A percentile compares a stretch with the other conserved stretches of the same genome.
phyloP scores from a whole-genome alignment of 2,797 vertebrate genomes.

The Macrochelys suwanniensis region DNA sequence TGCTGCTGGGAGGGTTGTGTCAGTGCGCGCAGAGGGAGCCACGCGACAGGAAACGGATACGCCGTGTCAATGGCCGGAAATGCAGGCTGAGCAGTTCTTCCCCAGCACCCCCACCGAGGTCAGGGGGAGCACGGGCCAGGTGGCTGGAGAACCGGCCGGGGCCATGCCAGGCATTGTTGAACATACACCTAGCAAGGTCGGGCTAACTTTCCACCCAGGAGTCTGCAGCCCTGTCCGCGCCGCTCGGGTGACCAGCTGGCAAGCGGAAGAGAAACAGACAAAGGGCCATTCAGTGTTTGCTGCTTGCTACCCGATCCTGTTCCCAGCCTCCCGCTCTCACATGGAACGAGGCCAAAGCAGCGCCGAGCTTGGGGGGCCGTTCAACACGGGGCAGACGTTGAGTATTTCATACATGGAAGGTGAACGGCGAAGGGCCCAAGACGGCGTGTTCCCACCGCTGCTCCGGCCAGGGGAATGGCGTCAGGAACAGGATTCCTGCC shows the following conservation, averaged over 20 bases:
- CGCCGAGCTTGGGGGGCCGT: background rate
- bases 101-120: too few species aligned
- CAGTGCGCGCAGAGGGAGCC: too few species aligned
- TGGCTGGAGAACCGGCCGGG: background rate
- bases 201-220: background rate
- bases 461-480: background rate
- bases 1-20: too few species aligned
- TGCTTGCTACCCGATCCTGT: background rate
- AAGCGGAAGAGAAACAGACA: slow-evolving; percentile 31
- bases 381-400: background rate
- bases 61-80: too few species aligned
- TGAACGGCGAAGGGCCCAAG: fast-evolving
- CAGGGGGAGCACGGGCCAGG: too few species aligned
- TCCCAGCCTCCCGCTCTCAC: background rate
- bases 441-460: fast-evolving
- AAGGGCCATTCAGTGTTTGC: slow-evolving; percentile 57
- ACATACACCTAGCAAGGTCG: background rate
- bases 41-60: too few species aligned
- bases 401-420: slow-evolving; percentile 11
- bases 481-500: background rate
- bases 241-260: slow-evolving; percentile 41
- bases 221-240: background rate
- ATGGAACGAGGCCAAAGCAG: background rate
- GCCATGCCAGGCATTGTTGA: background rate
- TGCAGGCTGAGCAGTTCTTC: too few species aligned